Base-by-base conservation (phyloP, 2,888 invertebrate genomes). In the Agrotis puta region DNA sequence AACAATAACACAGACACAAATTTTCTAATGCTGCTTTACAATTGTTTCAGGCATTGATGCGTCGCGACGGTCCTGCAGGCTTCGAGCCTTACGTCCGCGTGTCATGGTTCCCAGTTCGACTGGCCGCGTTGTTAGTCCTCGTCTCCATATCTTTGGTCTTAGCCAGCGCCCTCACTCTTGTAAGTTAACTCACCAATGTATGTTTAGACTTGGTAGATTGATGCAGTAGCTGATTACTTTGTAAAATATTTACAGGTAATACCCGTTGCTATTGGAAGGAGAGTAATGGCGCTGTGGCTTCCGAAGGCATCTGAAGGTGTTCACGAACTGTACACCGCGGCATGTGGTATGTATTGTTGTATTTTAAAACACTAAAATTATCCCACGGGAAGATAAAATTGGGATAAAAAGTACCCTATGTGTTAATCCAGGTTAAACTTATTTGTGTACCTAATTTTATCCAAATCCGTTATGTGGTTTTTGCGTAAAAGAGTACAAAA, bases 311-410 rank as follows among this genome's bases (percentile, higher is more conserved):
- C 96, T 0, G 96, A 97, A n/a, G 97, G 97, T 22, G 98, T 99
- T 0, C 99, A 99, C 92, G 99, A 99, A 93, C 94, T 99, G 6
- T 99, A 99, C 92, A 99, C 99, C 0, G 98, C 99, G 0, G 99
- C 99, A 0, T 98, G 98, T 90, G 98, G 96, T 96, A 78, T 89
- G 93, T 87, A 54, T 18, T 56, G 51, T 18, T 75, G 6, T 20
- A 20, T 13, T 59, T 2, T 39, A 39, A 33, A 33, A 33, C 33
- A 33, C 33, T 39, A 39, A 39, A 39, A 39, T 39, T 39, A 39
- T 11, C 39, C 39, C 39, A 39, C 11, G 39, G 39, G 39, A 39
- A 39, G 1, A 39, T 39, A 3, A 11, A 39, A 39, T 11, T 2
- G 39, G 11, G 39, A 33, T 39, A 39, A 39, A 27, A 39, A 39